phyloP scores from a whole-genome alignment of 2,113 vertebrate genomes.

The Centropus bengalensis region DNA sequence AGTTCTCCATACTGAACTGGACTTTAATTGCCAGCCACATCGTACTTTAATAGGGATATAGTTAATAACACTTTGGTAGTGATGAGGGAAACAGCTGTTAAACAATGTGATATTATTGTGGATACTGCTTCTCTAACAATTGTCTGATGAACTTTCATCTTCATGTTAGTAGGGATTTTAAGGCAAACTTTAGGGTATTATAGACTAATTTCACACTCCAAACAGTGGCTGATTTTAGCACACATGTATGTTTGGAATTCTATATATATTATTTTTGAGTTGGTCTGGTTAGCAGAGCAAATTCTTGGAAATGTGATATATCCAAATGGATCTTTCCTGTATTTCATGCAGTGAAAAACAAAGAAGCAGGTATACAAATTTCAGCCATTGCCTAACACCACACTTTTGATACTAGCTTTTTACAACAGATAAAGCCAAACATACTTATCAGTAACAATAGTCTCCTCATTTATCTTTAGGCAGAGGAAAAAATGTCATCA shows the following conservation, averaged over 20 bases:
- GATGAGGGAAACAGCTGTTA: no score
- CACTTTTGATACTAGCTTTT: not conserved
- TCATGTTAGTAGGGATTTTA: not conserved
- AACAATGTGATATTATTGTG: not conserved
- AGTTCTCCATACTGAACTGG: accelerated
- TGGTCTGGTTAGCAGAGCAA: not conserved
- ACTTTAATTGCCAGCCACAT: not conserved
- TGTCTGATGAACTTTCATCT: accelerated
- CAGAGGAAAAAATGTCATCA: not conserved
- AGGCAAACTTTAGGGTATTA: not conserved
- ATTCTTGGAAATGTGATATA: not conserved
- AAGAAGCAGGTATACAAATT: not conserved
- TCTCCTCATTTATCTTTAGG: not conserved
- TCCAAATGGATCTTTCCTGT: not conserved
- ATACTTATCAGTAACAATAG: not conserved
- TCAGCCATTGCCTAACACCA: not conserved
- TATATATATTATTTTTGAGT: not conserved
- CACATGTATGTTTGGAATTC: not conserved
- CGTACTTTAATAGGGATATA: not conserved
- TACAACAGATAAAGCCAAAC: not conserved
- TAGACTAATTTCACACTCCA: not conserved
- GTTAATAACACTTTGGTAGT: no score
- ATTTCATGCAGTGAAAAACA: not conserved
- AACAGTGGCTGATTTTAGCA: not conserved
- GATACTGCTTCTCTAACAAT: not conserved